These are phyloP conservation scores for Hippocampus guttulatus DNA, from an alignment of 2,113 vertebrate species.

Conservation along the genomic window DNA sequence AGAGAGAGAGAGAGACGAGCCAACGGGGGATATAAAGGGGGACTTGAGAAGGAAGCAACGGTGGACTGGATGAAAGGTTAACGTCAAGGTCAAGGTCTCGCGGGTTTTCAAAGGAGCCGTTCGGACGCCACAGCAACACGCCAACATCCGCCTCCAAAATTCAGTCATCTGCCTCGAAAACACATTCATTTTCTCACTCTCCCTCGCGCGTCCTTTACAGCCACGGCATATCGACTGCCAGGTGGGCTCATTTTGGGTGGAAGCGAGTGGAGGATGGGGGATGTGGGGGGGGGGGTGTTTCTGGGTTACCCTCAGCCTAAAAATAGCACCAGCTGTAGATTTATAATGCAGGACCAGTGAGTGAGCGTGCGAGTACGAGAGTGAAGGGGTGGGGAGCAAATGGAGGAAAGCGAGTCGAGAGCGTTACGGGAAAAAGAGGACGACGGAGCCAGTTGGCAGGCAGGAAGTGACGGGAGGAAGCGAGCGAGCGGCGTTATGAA, in stretches of 20 bases:
- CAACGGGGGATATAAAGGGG: background rate
- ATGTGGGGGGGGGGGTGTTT: constrained; percentile 51
- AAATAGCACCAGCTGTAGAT: constrained; percentile 64
- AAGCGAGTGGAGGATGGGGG: too few relatives aligned
- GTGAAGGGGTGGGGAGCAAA: constrained; percentile 31
- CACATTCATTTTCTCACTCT: constrained; percentile 31
- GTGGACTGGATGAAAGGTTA: constrained; percentile 6
- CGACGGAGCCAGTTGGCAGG: constrained; percentile 38
- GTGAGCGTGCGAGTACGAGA: constrained; percentile 7
- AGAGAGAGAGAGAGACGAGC: constrained; percentile 12
- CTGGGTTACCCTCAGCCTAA: constrained; percentile 68
- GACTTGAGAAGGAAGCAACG: constrained; percentile 1
- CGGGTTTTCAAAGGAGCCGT: background rate
- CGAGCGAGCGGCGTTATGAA: constrained; percentile 49
- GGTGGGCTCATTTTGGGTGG: constrained; percentile 12
- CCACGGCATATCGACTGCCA: constrained; percentile 24
- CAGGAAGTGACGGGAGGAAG: constrained; percentile 40
- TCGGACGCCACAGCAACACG: constrained; percentile 6
- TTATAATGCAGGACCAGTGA: constrained; percentile 57
- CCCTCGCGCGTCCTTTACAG: constrained; percentile 23
- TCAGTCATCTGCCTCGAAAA: constrained; percentile 50
- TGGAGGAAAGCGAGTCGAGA: constrained; percentile 35
- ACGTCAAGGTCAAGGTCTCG: constrained; percentile 35
- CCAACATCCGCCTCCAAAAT: constrained; percentile 43
- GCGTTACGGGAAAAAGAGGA: constrained; percentile 39